Percentiles rank a stretch among this genome's conserved stretches.
Evolutionary conservation across 2,113 vertebrate genomes (phyloP).

Genomic region (Embiotoca jacksoni): DNA sequence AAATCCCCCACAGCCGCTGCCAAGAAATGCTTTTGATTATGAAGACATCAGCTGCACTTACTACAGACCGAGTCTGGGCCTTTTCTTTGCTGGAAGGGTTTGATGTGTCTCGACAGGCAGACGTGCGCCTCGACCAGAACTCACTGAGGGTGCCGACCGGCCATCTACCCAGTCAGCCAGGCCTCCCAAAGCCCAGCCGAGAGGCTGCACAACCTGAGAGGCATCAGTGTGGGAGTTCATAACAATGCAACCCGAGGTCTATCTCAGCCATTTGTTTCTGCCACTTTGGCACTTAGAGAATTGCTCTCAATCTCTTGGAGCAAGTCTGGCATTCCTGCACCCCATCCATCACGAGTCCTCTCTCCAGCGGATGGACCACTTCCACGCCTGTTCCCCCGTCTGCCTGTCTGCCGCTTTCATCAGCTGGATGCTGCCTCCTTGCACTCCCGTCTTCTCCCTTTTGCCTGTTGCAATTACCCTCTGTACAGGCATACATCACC

Average conservation of each 20-base stretch:
- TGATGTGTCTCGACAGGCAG: slow-evolving; percentile 57
- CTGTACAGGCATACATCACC: slow-evolving; percentile 60
- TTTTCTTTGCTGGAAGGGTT: slow-evolving; percentile 28
- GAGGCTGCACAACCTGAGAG: slow-evolving; percentile 50
- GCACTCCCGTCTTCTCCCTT: slow-evolving; percentile 22
- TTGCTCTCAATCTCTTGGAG: slow-evolving; percentile 68
- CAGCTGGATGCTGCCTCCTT: slow-evolving; percentile 36
- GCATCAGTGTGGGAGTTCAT: slow-evolving; percentile 69
- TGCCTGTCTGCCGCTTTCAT: slow-evolving; percentile 44
- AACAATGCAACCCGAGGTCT: slow-evolving; percentile 58
- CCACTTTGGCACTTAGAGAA: slow-evolving; percentile 72
- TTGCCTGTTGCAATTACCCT: slow-evolving; percentile 68
- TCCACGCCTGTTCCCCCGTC: slow-evolving; percentile 45
- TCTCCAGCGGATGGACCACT: slow-evolving; percentile 63
- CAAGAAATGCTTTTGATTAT: slow-evolving; percentile 66
- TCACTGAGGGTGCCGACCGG: slow-evolving; percentile 35
- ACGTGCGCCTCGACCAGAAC: slow-evolving; percentile 33
- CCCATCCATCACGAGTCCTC: slow-evolving; percentile 71
- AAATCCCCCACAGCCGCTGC: slow-evolving; percentile 22
- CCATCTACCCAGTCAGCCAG: slow-evolving; percentile 30
- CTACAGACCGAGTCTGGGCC: slow-evolving; percentile 36
- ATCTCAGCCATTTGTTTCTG: slow-evolving; percentile 75
- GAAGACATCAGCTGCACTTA: slow-evolving; percentile 62
- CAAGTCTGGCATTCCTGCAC: slow-evolving; percentile 65
- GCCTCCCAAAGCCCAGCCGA: slow-evolving; percentile 38